A percentile compares a stretch with the other conserved stretches of the same genome.
Evolutionary conservation across 2,888 invertebrate genomes (phyloP).

Genomic region (Sepiola atlantica): DNA sequence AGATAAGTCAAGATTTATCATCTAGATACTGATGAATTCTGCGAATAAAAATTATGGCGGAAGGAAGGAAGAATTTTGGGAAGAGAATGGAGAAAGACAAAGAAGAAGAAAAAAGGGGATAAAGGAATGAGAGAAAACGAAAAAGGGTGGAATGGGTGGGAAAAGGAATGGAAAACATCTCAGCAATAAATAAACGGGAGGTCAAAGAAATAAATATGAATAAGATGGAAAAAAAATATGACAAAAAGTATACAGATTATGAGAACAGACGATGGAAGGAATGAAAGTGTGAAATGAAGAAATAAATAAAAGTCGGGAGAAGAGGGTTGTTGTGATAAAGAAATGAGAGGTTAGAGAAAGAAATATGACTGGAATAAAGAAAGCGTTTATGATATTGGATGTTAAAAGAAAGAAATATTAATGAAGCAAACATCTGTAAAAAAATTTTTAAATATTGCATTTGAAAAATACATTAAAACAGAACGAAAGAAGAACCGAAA

Average conservation of each 20-base stretch:
- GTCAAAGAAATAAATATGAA: no score
- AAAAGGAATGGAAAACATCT: no score
- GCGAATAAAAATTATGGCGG: background rate
- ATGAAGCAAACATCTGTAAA: no score
- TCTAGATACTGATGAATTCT: background rate
- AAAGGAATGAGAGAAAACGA: no score
- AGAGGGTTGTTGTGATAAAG: background rate
- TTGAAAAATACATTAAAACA: no score
- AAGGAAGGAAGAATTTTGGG: background rate
- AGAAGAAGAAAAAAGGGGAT: background rate
- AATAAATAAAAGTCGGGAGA: background rate
- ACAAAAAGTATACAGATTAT: no score
- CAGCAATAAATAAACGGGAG: no score
- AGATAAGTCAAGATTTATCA: slow-evolving; percentile 32
- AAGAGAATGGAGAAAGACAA: background rate
- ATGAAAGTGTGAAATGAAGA: background rate
- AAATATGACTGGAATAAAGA: background rate
- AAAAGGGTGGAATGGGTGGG: no score
- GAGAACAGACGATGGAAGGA: no score
- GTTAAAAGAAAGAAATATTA: no score
- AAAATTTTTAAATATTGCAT: no score
- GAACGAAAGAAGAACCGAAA: background rate
- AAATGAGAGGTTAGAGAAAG: background rate
- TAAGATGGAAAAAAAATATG: no score
- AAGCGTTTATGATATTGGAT: background rate